Evolutionary conservation across 2,797 vertebrate genomes (phyloP), one percentile per base, ranked within the genome.

Genomic region (Tragopan temminckii): DNA sequence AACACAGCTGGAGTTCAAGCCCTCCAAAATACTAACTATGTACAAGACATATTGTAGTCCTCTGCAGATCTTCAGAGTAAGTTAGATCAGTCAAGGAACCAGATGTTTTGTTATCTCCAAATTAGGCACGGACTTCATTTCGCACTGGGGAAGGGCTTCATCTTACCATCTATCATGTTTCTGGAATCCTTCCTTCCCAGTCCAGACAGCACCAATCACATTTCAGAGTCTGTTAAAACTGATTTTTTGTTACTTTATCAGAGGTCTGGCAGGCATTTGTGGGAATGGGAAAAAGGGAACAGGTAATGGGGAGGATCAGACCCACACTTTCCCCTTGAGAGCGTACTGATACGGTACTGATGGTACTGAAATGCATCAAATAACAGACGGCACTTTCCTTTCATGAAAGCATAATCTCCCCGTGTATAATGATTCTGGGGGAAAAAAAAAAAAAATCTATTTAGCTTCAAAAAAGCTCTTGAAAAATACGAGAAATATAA

Each of bases 21-120:
- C 55, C 79, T 93, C 86, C 90, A 96, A 96, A 94, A 97, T 69
- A 89, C 62, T 93, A 97, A 95, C 86, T 67, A 83, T 58, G 95
- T 97, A 88, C 50, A 95, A 90, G 87, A 95, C 80, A 69, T 92
- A 94, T 75, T 53, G 7, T 85, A 95, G 83, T 88, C 81, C 70
- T 95, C 72, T 75, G 72, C 78, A 90, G 85, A 96, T 97, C 81
- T 93, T 79, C 64, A 94, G 89, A 68, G 43, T 80, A 88, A 94
- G 89, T 95, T 70, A 83, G 90, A 94, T 95, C 62, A 89, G 68
- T 94, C 75, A 94, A 27, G 8, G 80, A 92, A 88, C 85, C 95
- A 97, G 94, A 97, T 95, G 91, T 95, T 97, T 96, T 89, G 43
- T 85, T 94, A 95, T 96, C 96, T 95, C 72, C 94, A 97, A 96